Base-by-base conservation (phyloP, 2,113 vertebrate genomes). In the Hyperopisus bebe region DNA sequence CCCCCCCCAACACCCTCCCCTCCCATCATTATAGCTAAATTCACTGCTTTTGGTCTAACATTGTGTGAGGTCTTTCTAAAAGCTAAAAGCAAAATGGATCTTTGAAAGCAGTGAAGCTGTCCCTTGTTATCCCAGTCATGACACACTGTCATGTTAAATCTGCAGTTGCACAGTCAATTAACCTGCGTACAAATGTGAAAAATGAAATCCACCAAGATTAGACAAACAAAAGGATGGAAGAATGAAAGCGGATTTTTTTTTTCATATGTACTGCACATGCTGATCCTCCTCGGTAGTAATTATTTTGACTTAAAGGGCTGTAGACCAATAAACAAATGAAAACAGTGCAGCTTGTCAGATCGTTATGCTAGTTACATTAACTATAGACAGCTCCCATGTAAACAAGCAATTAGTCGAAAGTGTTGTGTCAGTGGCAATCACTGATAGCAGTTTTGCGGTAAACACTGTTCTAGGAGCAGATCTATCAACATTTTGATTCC, bases 401-500 rank as follows among this genome's bases (percentile, higher is more conserved):
- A 55, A 87, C 85, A 87, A 53, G 50, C 85, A 87, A 87, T 87
- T 87, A 87, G 85, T 4, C 31, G 2, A 87, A 87, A 87, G 31
- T 17, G n/a, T 53, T 5, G 17, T 87, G 85, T 55, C 85, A 39
- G n/a, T 31, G 47, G 27, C 50, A 53, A 53, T 53, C 35, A 21
- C 27, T 31, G n/a, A 50, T 19, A 39, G 46, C n/a, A 50, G 11
- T 35, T 51, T 27, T 13, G 17, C 19, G 13, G 44, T 84, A 84
- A 46, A n/a, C 42, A 46, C 24, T 84, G 21, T 84, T 42, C 44
- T 84, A 84, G 44, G 31, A 7, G 4, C 35, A 47, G 19, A 84
- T 84, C 44, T 46, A 46, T 46, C 82, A 24, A 24, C 39, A 46
- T 84, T 84, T 84, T 9, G 24, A 24, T 84, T 84, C 6, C 21